phyloP scores from a whole-genome alignment of 2,113 vertebrate genomes.

The Urocolius indicus region DNA sequence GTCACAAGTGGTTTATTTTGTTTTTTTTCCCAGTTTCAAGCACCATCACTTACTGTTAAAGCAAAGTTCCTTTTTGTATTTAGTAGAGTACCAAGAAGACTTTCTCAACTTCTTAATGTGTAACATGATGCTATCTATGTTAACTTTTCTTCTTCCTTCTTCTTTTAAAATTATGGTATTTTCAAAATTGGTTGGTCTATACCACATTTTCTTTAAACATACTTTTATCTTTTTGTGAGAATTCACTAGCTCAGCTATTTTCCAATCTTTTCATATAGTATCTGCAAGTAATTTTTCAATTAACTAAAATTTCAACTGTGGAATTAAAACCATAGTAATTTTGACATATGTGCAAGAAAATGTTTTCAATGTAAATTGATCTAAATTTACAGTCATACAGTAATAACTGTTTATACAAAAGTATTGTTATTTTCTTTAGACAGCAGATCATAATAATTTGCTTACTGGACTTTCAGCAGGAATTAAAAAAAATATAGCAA shows the following conservation, averaged over 20 bases:
- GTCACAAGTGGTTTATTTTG: background rate
- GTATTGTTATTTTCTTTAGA: background rate
- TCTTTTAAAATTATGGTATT: background rate
- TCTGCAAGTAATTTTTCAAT: background rate
- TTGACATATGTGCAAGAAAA: background rate
- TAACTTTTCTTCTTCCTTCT: background rate
- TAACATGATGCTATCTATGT: background rate
- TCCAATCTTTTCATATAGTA: background rate
- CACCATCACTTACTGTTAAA: background rate
- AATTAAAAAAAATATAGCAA: background rate
- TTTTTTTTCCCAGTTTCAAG: background rate
- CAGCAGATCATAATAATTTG: background rate
- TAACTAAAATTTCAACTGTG: background rate
- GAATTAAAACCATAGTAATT: background rate
- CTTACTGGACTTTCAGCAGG: background rate
- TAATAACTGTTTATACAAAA: background rate
- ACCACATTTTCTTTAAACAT: background rate
- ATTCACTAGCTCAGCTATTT: background rate
- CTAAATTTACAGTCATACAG: background rate
- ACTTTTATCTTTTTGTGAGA: background rate
- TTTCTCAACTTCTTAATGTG: background rate
- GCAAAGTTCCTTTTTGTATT: background rate
- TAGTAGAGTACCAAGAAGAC: background rate
- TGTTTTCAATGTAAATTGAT: background rate
- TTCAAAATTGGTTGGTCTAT: background rate